Base-by-base conservation (phyloP, 2,797 vertebrate species). In the Brotula barbata region DNA sequence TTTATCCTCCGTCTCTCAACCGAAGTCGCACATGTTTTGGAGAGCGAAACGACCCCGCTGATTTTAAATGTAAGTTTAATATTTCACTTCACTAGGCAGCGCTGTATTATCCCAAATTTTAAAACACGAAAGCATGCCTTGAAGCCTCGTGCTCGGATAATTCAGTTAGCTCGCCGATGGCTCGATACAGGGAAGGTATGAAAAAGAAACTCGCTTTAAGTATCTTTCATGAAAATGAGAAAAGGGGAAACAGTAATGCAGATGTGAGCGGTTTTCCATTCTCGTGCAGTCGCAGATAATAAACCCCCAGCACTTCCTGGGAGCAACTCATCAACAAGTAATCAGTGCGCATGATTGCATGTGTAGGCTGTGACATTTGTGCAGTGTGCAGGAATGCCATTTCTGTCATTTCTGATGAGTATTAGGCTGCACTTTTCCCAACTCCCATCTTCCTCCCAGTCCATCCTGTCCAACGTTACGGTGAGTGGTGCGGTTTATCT, bases 401-500 rank as follows among this genome's bases (percentile, higher is more conserved):
- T n/a, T n/a, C n/a, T 53, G 36, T 42, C 48, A 16, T 50, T 68
- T 57, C 20, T 68, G 67, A 77, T 66, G 74, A 70, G 57, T 68
- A 68, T 73, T 64, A 64, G 64, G 37, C 49, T 23, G 28, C 23
- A 59, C 54, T 15, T n/a, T 14, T 28, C 55, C 43, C 39, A 37
- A 1, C 40, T 48, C 9, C 31, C 4, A 7, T 16, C 23, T 19
- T n/a, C 25, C 5, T 11, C 36, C 28, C 56, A 21, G 1, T 33
- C 17, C 15, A n/a, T 49, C 43, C 28, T 33, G 64, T 23, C 37
- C 6, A 15, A 63, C 52, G 63, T 66, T 50, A 65, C 22, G 68
- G 83, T 39, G 17, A 85, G 67, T 62, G 83, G 69, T 78, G 81
- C 78, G 44, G 78, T 82, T 90, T 85, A 89, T 85, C n/a, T n/a